phyloP scores from a whole-genome alignment of 2,113 vertebrate species.

The Eupsittula cactorum region DNA sequence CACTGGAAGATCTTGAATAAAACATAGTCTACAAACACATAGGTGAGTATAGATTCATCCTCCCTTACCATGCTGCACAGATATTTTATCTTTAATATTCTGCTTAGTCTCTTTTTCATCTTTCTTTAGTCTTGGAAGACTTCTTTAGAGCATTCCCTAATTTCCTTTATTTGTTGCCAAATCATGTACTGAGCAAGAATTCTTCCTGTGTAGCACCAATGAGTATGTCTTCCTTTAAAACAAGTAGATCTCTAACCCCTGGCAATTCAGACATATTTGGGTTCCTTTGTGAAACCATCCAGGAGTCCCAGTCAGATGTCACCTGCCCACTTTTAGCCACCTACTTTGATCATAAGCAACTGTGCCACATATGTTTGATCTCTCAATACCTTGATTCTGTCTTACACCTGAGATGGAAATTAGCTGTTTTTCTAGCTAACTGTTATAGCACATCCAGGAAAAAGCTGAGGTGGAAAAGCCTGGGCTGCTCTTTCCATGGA shows the following conservation, averaged over 20 bases:
- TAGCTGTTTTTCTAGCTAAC: background rate
- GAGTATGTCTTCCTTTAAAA: background rate
- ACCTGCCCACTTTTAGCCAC: background rate
- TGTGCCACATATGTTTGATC: background rate
- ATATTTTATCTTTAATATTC: background rate
- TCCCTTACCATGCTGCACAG: background rate
- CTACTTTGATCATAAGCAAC: background rate
- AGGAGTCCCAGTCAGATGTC: background rate
- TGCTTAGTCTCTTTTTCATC: background rate
- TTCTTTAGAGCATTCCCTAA: background rate
- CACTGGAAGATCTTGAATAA: background rate
- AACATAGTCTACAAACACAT: background rate
- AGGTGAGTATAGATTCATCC: background rate
- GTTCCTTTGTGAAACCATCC: background rate
- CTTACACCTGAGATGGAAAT: background rate
- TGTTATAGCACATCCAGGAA: background rate
- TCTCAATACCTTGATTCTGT: background rate
- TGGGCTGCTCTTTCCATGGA: too few relatives aligned
- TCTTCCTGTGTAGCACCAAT: background rate
- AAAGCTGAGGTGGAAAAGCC: background rate
- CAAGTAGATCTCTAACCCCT: background rate
- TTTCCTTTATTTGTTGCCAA: background rate
- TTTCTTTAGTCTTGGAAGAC: background rate
- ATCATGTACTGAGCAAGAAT: rapidly evolving
- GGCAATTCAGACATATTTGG: background rate